Evolutionary conservation across 2,888 invertebrate species (phyloP).

Genomic region (Nomada lathburiana): DNA sequence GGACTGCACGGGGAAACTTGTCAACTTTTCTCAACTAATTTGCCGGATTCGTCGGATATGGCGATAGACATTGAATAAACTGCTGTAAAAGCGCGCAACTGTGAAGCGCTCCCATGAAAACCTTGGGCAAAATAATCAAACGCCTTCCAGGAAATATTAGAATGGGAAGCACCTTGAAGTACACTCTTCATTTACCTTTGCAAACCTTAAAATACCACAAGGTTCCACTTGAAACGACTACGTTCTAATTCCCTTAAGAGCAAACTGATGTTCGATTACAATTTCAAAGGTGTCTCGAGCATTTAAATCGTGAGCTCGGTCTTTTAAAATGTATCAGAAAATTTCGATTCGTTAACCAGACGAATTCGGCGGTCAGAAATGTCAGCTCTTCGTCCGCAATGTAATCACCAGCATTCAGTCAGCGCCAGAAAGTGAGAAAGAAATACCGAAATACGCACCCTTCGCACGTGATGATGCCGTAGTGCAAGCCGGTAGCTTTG

Average conservation of each 20-base stretch:
- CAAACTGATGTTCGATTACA: neutral
- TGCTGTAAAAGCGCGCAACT: conserved; percentile 51
- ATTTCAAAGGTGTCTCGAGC: too few species aligned
- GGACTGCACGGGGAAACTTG: conserved; percentile 43
- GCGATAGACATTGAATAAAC: conserved; percentile 46
- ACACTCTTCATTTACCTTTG: conserved; percentile 23
- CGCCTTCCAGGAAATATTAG: conserved; percentile 38
- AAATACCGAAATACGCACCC: conserved; percentile 87
- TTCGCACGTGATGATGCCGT: conserved; percentile 99
- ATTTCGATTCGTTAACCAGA: too few species aligned
- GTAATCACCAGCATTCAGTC: too few species aligned
- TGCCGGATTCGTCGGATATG: conserved; percentile 35
- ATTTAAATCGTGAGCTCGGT: too few species aligned
- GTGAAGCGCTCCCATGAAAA: conserved; percentile 41
- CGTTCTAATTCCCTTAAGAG: neutral
- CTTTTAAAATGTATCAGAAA: too few species aligned
- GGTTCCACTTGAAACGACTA: neutral
- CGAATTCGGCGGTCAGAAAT: neutral
- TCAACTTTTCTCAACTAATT: conserved; percentile 65
- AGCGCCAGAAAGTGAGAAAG: too few species aligned
- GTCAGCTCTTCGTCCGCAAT: neutral
- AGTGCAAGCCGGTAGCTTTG: conserved; percentile 98
- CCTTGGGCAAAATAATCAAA: conserved; percentile 61
- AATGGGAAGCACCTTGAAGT: conserved; percentile 26
- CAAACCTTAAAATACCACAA: neutral